Conservation (phyloP, 2,888 invertebrate species). For the Biston betularia region DNA sequence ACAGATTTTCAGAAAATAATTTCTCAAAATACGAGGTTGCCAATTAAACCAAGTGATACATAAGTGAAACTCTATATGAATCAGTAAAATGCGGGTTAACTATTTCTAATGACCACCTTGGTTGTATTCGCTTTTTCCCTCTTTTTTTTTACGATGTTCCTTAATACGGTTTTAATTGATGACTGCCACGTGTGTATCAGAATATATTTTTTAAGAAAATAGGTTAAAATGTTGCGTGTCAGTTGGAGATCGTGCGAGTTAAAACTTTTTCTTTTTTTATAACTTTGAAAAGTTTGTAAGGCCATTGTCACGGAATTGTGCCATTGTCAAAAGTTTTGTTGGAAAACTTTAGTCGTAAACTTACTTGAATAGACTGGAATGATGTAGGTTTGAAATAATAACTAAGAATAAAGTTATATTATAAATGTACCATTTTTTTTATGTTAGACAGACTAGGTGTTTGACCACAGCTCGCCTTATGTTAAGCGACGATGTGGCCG, state of each 20-base stretch:
- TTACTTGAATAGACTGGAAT: constrained; percentile 10
- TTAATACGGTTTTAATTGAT: constrained; percentile 78
- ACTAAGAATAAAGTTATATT: not conserved
- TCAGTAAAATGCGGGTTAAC: constrained; percentile 26
- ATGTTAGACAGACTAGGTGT: too few species aligned
- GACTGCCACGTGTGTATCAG: constrained; percentile 56
- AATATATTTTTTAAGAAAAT: constrained; percentile 25
- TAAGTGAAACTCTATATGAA: constrained; percentile 10
- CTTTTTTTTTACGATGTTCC: constrained; percentile 47
- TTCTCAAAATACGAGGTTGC: not conserved
- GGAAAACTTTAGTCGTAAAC: constrained; percentile 24
- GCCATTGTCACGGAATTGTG: constrained; percentile 32
- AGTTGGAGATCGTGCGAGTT: constrained; percentile 10
- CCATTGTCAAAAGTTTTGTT: constrained; percentile 20
- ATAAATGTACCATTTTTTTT: not conserved
- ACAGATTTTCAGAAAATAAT: too few species aligned
- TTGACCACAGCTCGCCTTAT: too few species aligned
- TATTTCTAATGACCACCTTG: constrained; percentile 60
- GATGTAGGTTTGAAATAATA: not conserved
- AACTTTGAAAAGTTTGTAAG: constrained; percentile 17
- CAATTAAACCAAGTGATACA: not conserved
- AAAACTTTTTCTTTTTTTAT: constrained; percentile 12
- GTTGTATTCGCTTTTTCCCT: constrained; percentile 51
- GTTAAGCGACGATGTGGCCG: too few species aligned
- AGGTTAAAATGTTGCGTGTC: constrained; percentile 27